Evolutionary conservation across 2,113 vertebrate genomes (phyloP).

Genomic region (Larimichthys polyactis): DNA sequence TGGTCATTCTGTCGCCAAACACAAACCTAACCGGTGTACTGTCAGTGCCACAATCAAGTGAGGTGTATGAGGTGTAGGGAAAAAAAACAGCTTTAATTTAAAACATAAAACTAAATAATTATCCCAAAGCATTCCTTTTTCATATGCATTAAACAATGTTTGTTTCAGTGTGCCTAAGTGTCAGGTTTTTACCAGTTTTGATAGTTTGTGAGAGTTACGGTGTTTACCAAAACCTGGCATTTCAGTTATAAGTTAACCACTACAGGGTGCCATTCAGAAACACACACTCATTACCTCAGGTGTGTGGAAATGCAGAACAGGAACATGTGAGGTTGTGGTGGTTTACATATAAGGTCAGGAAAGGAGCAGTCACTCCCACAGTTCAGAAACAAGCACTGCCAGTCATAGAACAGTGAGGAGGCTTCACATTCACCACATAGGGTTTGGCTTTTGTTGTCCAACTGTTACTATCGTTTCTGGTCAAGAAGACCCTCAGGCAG

Average conservation of each 20-base stretch:
- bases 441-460: neutral
- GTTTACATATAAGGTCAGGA: constrained; percentile 39
- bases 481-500: neutral
- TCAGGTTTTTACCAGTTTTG: neutral
- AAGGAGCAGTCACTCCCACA: constrained; percentile 56
- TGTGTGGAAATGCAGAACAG: neutral
- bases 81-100: neutral
- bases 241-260: constrained; percentile 21
- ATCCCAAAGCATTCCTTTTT: neutral
- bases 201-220: neutral
- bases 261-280: neutral
- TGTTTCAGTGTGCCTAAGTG: neutral
- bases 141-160: neutral
- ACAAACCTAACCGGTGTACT: neutral
- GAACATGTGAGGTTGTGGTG: neutral
- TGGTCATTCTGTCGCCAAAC: neutral
- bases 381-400: constrained; percentile 34
- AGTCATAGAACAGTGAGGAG: constrained; percentile 12
- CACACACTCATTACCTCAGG: neutral
- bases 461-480: neutral
- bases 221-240: neutral
- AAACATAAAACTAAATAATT: neutral
- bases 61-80: neutral
- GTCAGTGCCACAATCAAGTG: neutral
- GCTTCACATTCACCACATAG: constrained; percentile 8